phyloP scores from a whole-genome alignment of 2,888 invertebrate species.

The Barypeithes pellucidus region DNA sequence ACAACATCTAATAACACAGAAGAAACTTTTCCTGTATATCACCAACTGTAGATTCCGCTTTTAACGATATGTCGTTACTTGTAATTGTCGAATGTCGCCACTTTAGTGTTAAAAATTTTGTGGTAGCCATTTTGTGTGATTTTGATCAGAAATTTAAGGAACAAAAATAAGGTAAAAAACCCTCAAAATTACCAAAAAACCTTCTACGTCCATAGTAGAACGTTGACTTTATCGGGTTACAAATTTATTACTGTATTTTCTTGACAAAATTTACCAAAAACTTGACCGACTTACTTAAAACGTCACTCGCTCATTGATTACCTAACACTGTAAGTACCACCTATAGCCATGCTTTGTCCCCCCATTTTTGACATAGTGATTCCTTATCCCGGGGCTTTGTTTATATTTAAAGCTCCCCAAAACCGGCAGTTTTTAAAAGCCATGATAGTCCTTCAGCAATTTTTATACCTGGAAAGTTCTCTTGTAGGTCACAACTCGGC shows the following conservation, averaged over 20 bases:
- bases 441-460: constrained; percentile 33
- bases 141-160: constrained; percentile 12
- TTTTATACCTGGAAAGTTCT: constrained; percentile 72
- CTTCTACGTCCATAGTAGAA: constrained; percentile 10
- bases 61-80: not conserved
- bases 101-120: constrained; percentile 6
- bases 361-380: constrained; percentile 50
- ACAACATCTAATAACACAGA: no score
- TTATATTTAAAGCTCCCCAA: constrained; percentile 40
- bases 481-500: constrained; percentile 69
- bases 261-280: constrained; percentile 43
- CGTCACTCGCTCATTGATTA: constrained; percentile 59
- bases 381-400: constrained; percentile 5
- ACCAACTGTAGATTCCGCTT: not conserved
- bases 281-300: constrained; percentile 22
- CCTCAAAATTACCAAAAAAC: constrained; percentile 9
- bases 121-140: constrained; percentile 48
- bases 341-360: constrained; percentile 40
- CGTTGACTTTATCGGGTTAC: not conserved
- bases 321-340: constrained; percentile 60
- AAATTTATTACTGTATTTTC: constrained; percentile 6
- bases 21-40: no score
- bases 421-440: constrained; percentile 40
- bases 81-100: constrained; percentile 15
- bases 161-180: constrained; percentile 44